These are phyloP conservation scores for Leptocoma aspasia DNA, from an alignment of 2,113 vertebrate species.

Conservation along the genomic window DNA sequence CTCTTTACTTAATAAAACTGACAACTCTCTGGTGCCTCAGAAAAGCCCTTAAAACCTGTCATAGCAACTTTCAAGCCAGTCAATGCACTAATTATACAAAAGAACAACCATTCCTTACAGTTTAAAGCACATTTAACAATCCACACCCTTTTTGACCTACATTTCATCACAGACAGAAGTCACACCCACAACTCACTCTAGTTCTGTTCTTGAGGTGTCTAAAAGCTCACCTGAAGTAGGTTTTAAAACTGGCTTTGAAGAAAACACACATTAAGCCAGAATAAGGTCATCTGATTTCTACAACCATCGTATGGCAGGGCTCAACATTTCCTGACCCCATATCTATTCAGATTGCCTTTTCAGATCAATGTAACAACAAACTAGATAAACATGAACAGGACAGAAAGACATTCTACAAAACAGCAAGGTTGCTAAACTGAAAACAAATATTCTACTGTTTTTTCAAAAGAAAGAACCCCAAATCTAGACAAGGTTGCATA, in stretches of 20 bases:
- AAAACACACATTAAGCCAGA: not conserved
- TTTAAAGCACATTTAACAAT: constrained; percentile 43
- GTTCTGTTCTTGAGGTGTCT: not conserved
- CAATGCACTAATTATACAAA: not conserved
- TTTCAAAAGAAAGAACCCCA: not conserved
- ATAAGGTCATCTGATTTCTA: not conserved
- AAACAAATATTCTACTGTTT: not conserved
- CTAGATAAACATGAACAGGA: not conserved
- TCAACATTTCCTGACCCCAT: not conserved
- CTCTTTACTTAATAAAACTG: not conserved
- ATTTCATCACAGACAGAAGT: constrained; percentile 44
- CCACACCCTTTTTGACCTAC: constrained; percentile 55
- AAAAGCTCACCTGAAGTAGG: not conserved
- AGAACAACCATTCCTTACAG: not conserved
- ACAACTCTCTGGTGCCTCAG: not conserved
- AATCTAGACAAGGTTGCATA: not conserved
- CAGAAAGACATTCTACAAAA: not conserved
- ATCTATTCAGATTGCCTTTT: not conserved
- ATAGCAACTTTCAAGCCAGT: not conserved
- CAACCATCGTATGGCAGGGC: not conserved
- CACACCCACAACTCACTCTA: constrained; percentile 9
- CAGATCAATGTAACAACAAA: not conserved
- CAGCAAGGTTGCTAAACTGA: not conserved
- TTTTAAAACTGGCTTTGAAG: not conserved
- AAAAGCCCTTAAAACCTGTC: not conserved